Evolutionary conservation across 92 coral and sea anemone genomes (phyloP), one percentile per base, ranked within the genome.

Genomic region (Epizoanthus rinbou): DNA sequence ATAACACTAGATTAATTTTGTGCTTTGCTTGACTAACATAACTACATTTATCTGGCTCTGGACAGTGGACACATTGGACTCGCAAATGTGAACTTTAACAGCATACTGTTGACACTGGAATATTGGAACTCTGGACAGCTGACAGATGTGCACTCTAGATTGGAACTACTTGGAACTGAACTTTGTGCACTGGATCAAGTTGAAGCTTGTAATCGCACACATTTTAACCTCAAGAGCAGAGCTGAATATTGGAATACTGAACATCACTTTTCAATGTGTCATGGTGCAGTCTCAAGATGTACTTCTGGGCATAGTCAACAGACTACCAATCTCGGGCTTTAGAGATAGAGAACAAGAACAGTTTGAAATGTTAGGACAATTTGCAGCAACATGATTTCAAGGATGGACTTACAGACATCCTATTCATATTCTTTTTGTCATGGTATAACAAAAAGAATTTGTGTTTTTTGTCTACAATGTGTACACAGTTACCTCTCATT

Each of bases 211-310:
- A 39, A 71, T 50, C 57, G n/a, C 56, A n/a, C 28, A 28, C 43
- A 71, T 41, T 71, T 71, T 71, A 39, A 71, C 75, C 18, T 71
- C 75, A 71, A 71, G 75, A 71, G 75, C 43, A 14, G 75, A 71
- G 75, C 75, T 43, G 75, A 71, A 71, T 71, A 71, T 9, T 71
- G 75, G 75, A 71, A 71, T 71, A 71, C 75, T 71, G 75, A 71
- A 71, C 75, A 71, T 71, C 75, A 43, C 75, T 71, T 71, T 71
- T 71, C 75, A 71, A 71, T 71, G 75, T 71, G 75, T 71, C 75
- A 71, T 71, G 47, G 56, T 71, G 75, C 57, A 7, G 75, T 71
- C 75, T 71, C 57, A 71, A 52, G 75, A 71, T 71, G 75, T 71
- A 39, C 75, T 39, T 71, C 75, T 71, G 75, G 75, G 47, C 47